Percentiles rank a stretch among this genome's conserved stretches.
These are phyloP conservation scores for Aepyceros melampus DNA, from an alignment of 2,113 vertebrate genomes.

Conservation along the genomic window DNA sequence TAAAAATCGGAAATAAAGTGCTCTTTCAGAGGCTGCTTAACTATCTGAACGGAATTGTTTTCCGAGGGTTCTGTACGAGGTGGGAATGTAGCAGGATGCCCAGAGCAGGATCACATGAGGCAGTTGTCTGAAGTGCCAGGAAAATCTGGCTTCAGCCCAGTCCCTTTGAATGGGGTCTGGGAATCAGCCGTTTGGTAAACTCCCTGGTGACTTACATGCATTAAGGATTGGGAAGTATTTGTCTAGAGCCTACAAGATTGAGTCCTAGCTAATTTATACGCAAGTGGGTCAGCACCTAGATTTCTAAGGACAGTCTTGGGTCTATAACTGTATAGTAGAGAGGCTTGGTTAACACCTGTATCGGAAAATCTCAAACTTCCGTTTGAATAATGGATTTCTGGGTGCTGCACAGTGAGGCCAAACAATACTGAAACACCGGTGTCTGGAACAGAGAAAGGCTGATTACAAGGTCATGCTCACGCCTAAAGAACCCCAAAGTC, in stretches of 20 bases:
- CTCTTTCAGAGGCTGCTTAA: neutral
- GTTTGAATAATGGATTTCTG: neutral
- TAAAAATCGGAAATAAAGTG: neutral
- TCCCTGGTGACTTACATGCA: neutral
- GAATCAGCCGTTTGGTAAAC: neutral
- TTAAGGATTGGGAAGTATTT: neutral
- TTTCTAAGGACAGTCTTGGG: neutral
- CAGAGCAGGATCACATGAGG: neutral
- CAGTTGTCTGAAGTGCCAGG: neutral
- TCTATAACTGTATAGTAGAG: neutral
- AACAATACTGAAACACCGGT: neutral
- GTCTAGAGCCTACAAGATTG: neutral
- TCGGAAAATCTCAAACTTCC: neutral
- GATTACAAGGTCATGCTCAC: neutral
- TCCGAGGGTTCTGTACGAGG: neutral
- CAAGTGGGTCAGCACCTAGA: neutral
- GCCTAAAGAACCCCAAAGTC: neutral
- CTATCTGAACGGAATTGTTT: neutral
- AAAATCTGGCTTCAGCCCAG: neutral
- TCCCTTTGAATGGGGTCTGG: neutral
- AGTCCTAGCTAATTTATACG: neutral
- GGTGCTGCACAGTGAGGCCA: neutral
- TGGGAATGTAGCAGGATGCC: neutral
- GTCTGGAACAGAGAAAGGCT: fast-evolving
- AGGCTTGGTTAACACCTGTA: neutral